These are phyloP conservation scores for Hoplostethus atlanticus DNA, from an alignment of 2,797 vertebrate genomes.

Conservation along the genomic window DNA sequence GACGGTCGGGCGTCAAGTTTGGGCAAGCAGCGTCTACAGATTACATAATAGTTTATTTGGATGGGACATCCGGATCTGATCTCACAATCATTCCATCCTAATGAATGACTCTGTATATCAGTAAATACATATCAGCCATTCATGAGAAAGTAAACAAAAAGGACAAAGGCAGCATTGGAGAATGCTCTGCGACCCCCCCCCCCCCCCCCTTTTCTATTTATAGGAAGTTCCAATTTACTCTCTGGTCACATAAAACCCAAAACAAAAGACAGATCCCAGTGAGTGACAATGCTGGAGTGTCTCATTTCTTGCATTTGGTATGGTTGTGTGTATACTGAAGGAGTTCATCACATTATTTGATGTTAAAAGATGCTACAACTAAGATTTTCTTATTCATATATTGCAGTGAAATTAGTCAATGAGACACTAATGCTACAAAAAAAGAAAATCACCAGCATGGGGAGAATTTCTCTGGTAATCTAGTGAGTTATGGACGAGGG, in stretches of 20 bases:
- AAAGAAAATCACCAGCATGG: no score
- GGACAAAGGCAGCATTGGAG: slow-evolving; percentile 54
- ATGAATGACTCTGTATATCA: background rate
- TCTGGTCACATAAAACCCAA: slow-evolving; percentile 56
- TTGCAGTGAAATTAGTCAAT: background rate
- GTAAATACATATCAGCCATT: background rate
- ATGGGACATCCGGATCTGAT: no score
- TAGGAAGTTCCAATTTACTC: slow-evolving; percentile 44
- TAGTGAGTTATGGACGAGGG: no score
- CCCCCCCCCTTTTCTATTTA: background rate
- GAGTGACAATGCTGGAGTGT: slow-evolving; percentile 9
- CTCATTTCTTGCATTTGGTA: slow-evolving; percentile 21
- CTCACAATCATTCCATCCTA: slow-evolving; percentile 9
- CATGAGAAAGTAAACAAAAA: slow-evolving; percentile 47
- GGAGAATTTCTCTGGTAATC: no score
- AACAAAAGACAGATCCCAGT: slow-evolving; percentile 40
- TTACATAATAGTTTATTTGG: no score
- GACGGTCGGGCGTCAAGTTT: no score
- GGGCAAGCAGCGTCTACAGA: no score
- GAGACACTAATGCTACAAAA: no score
- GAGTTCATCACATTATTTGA: background rate
- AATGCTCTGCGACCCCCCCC: background rate
- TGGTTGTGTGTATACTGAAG: background rate
- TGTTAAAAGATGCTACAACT: background rate
- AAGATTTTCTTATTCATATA: background rate